Percentiles rank a stretch among this genome's conserved stretches.
Conservation (phyloP, 2,797 vertebrate genomes). For the Allobates femoralis region DNA sequence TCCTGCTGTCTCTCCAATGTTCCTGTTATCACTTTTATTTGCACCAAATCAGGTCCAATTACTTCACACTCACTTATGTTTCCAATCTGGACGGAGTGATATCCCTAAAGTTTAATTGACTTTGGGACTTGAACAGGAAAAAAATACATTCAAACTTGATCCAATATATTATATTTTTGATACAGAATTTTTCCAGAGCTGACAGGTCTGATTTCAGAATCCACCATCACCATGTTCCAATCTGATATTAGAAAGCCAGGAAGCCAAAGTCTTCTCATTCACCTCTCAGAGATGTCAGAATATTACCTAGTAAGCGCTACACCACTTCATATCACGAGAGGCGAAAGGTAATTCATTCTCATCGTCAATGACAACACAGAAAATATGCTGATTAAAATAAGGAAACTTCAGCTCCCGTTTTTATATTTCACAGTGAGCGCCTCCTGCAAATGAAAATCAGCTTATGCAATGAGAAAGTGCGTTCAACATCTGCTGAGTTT, state of each 20-base stretch:
- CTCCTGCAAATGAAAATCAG: slow-evolving; percentile 64
- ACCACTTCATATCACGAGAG: slow-evolving; percentile 53
- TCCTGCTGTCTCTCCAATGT: too few relatives aligned
- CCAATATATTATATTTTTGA: not conserved
- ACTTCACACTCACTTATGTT: too few relatives aligned
- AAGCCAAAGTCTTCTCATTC: slow-evolving; percentile 30
- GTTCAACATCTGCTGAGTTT: slow-evolving; percentile 62
- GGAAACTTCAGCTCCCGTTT: slow-evolving; percentile 58
- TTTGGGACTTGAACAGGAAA: not conserved
- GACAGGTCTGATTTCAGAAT: not conserved
- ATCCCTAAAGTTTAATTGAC: too few relatives aligned
- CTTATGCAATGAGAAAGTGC: slow-evolving; percentile 62
- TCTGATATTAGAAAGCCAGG: slow-evolving; percentile 23
- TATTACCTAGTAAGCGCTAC: slow-evolving; percentile 31
- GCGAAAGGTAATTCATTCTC: slow-evolving; percentile 51
- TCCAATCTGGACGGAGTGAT: too few relatives aligned
- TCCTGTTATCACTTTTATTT: too few relatives aligned
- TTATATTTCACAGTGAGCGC: slow-evolving; percentile 62
- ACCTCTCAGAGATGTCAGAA: slow-evolving; percentile 45
- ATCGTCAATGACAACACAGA: slow-evolving; percentile 60
- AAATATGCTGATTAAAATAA: slow-evolving; percentile 63
- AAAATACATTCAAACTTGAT: not conserved
- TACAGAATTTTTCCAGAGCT: not conserved
- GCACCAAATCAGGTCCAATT: too few relatives aligned
- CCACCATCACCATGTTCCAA: not conserved